Evolutionary conservation across 2,888 invertebrate species (phyloP).

Genomic region (Trachelus troglodyta): DNA sequence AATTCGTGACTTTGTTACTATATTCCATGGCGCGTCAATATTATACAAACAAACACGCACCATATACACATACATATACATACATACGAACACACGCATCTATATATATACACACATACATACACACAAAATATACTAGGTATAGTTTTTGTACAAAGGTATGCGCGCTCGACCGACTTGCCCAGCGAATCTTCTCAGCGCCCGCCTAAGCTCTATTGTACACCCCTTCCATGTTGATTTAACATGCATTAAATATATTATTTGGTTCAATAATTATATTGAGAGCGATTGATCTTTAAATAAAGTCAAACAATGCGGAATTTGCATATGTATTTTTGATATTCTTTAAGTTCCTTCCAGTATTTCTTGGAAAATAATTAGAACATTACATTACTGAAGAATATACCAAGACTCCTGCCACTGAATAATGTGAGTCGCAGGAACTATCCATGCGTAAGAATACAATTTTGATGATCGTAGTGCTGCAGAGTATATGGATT

Average conservation of each 20-base stretch:
- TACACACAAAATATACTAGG: constrained; percentile 51
- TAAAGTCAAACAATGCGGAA: constrained; percentile 43
- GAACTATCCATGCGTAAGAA: too few relatives aligned
- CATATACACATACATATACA: constrained; percentile 21
- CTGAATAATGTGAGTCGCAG: too few relatives aligned
- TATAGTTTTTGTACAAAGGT: constrained; percentile 63
- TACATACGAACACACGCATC: constrained; percentile 29
- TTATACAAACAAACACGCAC: too few relatives aligned
- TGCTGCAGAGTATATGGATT: too few relatives aligned
- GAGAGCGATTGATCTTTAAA: constrained; percentile 53
- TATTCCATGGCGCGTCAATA: too few relatives aligned
- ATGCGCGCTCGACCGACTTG: constrained; percentile 47
- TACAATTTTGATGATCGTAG: too few relatives aligned
- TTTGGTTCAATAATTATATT: constrained; percentile 50
- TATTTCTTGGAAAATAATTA: too few relatives aligned
- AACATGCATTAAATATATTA: constrained; percentile 49
- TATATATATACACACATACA: constrained; percentile 38
- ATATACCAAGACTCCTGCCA: too few relatives aligned
- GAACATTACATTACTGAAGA: too few relatives aligned
- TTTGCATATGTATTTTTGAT: neutral
- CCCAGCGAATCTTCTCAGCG: constrained; percentile 43
- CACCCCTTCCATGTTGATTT: constrained; percentile 48
- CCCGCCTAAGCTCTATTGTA: constrained; percentile 54
- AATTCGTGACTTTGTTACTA: constrained; percentile 50
- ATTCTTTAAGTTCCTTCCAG: too few relatives aligned